Evolutionary conservation across 2,797 vertebrate genomes (phyloP).

Genomic region (Bufotes viridis): DNA sequence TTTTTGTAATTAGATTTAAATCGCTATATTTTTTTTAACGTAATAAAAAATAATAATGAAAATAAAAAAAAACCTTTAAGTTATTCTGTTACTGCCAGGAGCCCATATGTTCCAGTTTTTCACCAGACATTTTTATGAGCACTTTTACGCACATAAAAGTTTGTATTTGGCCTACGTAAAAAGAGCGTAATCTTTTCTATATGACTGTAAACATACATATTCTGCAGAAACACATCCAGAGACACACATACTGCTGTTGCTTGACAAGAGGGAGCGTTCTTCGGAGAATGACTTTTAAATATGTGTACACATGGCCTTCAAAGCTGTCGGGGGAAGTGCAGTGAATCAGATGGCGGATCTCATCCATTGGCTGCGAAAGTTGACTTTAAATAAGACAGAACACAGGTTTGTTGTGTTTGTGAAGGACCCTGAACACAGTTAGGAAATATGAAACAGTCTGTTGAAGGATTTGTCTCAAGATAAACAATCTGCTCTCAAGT

Average conservation of each 20-base stretch:
- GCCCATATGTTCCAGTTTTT: neutral
- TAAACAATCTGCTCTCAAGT: conserved; percentile 42
- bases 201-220: neutral
- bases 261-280: neutral
- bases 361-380: neutral
- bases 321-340: neutral
- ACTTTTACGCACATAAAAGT: neutral
- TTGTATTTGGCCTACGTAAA: neutral
- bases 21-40: too few relatives aligned
- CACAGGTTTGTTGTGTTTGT: conserved; percentile 34
- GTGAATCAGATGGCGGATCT: conserved; percentile 2
- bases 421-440: neutral
- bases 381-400: conserved; percentile 5
- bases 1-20: too few relatives aligned
- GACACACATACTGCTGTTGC: neutral
- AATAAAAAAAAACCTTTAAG: too few relatives aligned
- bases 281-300: neutral
- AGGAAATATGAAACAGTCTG: conserved; percentile 12
- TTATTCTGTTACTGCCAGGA: too few relatives aligned
- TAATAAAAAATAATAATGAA: too few relatives aligned
- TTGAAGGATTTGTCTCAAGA: conserved; percentile 22
- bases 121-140: neutral
- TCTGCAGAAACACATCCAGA: neutral
- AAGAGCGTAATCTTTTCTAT: neutral
- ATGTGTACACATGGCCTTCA: conserved; percentile 1